phyloP scores from a whole-genome alignment of 2,113 vertebrate species.

The Seriola dumerili region DNA sequence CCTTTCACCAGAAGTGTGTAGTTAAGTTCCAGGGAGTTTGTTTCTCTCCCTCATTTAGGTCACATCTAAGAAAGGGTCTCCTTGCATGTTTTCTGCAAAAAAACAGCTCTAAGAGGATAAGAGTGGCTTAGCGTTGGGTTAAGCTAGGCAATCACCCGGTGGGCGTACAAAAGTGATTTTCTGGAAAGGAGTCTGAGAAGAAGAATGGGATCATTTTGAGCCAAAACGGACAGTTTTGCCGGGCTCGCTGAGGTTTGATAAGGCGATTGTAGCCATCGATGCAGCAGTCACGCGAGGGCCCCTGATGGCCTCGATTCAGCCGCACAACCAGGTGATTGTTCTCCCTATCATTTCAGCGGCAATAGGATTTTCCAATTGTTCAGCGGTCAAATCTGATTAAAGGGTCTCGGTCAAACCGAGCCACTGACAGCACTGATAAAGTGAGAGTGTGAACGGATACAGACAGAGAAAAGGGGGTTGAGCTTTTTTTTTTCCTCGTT shows the following conservation, averaged over 20 bases:
- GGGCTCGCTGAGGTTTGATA: conserved; percentile 34
- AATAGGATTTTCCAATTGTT: conserved; percentile 67
- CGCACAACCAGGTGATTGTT: conserved; percentile 84
- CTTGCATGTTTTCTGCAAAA: conserved; percentile 60
- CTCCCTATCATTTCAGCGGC: conserved; percentile 59
- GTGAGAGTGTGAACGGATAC: conserved; percentile 43
- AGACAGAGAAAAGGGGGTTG: neutral
- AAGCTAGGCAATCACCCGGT: conserved; percentile 71
- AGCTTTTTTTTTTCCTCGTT: neutral
- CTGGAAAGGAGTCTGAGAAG: conserved; percentile 45
- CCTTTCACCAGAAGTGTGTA: neutral
- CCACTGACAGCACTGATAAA: conserved; percentile 47
- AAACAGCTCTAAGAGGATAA: conserved; percentile 76
- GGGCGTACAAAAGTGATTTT: conserved; percentile 62
- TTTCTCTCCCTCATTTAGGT: conserved; percentile 46
- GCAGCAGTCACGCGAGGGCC: conserved; percentile 69
- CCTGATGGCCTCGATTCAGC: conserved; percentile 70
- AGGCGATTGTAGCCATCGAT: conserved; percentile 62
- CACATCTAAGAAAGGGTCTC: conserved; percentile 59
- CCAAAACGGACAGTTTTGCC: conserved; percentile 43
- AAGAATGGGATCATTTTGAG: conserved; percentile 62
- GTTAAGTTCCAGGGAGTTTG: conserved; percentile 12
- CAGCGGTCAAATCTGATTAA: conserved; percentile 71
- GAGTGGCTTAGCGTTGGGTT: conserved; percentile 64
- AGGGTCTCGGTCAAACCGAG: conserved; percentile 55